Base-by-base conservation (phyloP, 2,888 invertebrate species). In the Lagria hirta region DNA sequence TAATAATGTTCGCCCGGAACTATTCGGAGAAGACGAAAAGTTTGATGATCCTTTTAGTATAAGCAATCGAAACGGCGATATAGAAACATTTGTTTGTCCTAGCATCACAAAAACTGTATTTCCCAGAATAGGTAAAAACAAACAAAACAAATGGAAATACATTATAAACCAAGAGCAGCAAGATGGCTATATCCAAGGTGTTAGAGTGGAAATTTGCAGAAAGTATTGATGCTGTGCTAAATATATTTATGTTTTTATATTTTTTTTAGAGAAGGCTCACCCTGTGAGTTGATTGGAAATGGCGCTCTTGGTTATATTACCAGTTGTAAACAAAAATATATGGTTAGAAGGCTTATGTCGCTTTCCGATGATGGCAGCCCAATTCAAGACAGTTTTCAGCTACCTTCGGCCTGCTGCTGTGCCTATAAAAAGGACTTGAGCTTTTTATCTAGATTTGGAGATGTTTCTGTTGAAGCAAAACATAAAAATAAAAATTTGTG, bases 331-430 rank as follows among this genome's bases (percentile, higher is more conserved):
- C 82, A 82, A 58, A 81, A 80, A 59, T 81, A 72, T 55, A 74
- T 79, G 21, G 75, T 75, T 49, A 66, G 78, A 21, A 73, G 76
- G 50, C 57, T 82, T 41, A 58, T 80, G 10, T 78, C 82, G 0
- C 53, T 85, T 0, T 73, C 70, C 27, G 61, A 69, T 0, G 63
- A 68, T 5, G 76, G 75, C 1, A 59, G 70, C 4, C 61, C 77
- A 1, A 54, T 68, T 6, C 70, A 74, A 10, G 79, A 78, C 41
- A 63, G 70, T 5, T 81, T 87, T 48, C 72, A 74, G 55, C 71
- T 88, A 34, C 88, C 89, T 1, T 83, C 85, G 12, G 88, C 88
- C 57, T 89, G 89, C 63, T 81, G 84, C 33, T 89, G 89, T 42
- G 59, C 68, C 2, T 70, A 68, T 38, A 66, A 52, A 38, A 54